Percentiles rank a stretch among this genome's conserved stretches.
Conservation (phyloP, 2,113 vertebrate genomes). For the Gallinago media region DNA sequence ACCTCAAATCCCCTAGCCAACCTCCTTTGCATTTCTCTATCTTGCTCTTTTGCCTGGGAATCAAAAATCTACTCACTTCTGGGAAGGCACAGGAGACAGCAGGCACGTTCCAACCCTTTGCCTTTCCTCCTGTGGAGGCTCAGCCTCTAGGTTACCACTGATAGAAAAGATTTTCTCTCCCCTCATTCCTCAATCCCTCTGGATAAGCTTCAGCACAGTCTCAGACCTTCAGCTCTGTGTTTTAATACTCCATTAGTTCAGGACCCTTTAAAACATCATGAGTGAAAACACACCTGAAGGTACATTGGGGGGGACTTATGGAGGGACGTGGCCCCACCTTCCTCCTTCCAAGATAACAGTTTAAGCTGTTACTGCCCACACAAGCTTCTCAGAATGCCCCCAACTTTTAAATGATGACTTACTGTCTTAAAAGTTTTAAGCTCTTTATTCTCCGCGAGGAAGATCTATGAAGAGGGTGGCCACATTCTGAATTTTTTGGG, state of each 20-base stretch:
- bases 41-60: neutral
- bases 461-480: neutral
- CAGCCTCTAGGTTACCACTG: neutral
- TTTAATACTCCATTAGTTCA: neutral
- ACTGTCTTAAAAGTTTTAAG: neutral
- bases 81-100: neutral
- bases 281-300: neutral
- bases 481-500: neutral
- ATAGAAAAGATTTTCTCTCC: neutral
- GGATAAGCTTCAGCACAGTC: neutral
- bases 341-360: neutral
- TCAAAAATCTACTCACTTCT: neutral
- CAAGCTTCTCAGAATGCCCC: neutral
- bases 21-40: neutral
- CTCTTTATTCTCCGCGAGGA: neutral
- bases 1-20: neutral
- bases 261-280: neutral
- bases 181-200: neutral
- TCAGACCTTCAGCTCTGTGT: neutral
- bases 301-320: neutral
- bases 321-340: neutral
- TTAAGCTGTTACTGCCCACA: neutral
- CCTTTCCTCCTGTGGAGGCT: neutral
- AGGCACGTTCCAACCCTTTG: neutral
- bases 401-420: neutral